phyloP scores from a whole-genome alignment of 2,888 invertebrate species.

The Ophioninae sp. region DNA sequence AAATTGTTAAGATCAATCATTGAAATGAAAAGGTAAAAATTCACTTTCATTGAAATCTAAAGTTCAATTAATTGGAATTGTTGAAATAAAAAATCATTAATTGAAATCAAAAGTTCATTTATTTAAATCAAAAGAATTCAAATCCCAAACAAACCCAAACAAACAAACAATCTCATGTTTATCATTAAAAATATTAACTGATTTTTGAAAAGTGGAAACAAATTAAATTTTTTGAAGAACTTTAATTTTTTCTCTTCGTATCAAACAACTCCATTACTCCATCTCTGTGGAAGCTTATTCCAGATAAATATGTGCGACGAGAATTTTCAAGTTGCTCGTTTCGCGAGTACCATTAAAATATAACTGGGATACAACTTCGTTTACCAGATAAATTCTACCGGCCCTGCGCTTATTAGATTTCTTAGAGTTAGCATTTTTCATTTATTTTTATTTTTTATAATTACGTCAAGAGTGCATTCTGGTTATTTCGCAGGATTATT shows the following conservation, averaged over 20 bases:
- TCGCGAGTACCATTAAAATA: conserved; percentile 21
- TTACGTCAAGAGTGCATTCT: neutral
- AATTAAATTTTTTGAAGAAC: neutral
- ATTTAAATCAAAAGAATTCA: no score
- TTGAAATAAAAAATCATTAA: no score
- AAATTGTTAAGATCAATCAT: no score
- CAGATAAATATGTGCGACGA: conserved; percentile 5
- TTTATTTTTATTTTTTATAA: conserved; percentile 7
- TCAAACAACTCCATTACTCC: neutral
- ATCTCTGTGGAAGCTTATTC: conserved; percentile 1
- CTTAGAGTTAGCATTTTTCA: neutral
- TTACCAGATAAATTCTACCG: conserved; percentile 4
- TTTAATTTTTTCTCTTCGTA: neutral
- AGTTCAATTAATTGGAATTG: no score
- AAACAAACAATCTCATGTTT: no score
- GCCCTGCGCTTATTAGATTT: conserved; percentile 21
- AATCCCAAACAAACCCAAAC: no score
- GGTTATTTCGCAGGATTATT: conserved; percentile 16
- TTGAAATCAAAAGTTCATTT: no score
- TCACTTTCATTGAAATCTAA: no score
- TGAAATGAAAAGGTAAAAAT: no score
- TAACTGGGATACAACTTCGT: conserved; percentile 22
- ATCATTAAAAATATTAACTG: no score
- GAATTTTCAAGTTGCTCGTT: conserved; percentile 1
- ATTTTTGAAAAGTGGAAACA: no score